Evolutionary conservation across 2,888 invertebrate genomes (phyloP).

Genomic region (Leucozona laternaria): DNA sequence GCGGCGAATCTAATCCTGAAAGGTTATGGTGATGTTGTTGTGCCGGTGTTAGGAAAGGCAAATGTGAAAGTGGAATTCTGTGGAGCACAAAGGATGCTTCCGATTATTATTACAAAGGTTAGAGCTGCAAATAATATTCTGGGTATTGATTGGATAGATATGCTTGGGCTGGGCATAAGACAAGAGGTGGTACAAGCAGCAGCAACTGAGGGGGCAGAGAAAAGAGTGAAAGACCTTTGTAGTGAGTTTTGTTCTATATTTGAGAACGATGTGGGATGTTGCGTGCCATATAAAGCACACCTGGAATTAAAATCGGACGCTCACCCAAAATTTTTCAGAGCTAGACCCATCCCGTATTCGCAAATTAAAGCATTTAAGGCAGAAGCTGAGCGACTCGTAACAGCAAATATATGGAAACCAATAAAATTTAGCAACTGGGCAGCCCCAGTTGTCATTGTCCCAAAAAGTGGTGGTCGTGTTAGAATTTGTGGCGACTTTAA

Average conservation of each 20-base stretch:
- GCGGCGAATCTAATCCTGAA: neutral
- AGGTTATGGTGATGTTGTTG: constrained; percentile 46
- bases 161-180: constrained; percentile 37
- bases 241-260: constrained; percentile 27
- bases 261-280: constrained; percentile 22
- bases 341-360: constrained; percentile 15
- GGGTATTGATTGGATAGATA: constrained; percentile 60
- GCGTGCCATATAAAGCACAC: constrained; percentile 15
- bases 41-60: constrained; percentile 56
- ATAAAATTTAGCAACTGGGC: constrained; percentile 36
- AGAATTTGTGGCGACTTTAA: constrained; percentile 57
- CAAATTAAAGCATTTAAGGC: constrained; percentile 22
- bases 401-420: constrained; percentile 28
- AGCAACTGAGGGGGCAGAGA: neutral
- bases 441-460: constrained; percentile 34
- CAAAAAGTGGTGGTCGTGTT: constrained; percentile 17
- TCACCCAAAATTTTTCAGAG: constrained; percentile 16
- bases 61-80: constrained; percentile 47
- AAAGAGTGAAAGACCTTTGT: constrained; percentile 2
- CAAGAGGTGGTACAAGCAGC: constrained; percentile 1
- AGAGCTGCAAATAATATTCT: constrained; percentile 62
- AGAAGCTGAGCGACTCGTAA: constrained; percentile 21
- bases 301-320: constrained; percentile 21
- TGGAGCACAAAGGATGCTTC: constrained; percentile 32
- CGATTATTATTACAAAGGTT: constrained; percentile 14